Evolutionary conservation across 1,140 invertebrate species (phyloP).

Genomic region (Drosophila triauraria): DNA sequence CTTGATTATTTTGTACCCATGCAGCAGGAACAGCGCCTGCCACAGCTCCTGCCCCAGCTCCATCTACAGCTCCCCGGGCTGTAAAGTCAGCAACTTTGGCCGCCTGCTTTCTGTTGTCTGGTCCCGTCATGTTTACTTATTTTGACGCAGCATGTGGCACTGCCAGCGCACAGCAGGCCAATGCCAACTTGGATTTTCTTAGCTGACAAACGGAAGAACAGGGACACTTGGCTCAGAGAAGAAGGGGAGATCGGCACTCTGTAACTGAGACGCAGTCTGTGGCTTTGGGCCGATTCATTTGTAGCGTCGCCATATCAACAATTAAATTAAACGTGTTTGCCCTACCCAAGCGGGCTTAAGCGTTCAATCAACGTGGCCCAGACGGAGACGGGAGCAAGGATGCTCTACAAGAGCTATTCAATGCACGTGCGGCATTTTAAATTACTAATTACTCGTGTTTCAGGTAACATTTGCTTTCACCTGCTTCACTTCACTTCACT

Average conservation of each 20-base stretch:
- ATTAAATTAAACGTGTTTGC: constrained; percentile 83
- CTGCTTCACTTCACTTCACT: background rate
- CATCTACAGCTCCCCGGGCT: constrained; percentile 35
- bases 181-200: constrained; percentile 77
- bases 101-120: constrained; percentile 47
- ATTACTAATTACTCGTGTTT: constrained; percentile 79
- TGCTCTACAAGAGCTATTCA: constrained; percentile 53
- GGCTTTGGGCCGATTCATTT: constrained; percentile 65
- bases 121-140: constrained; percentile 77
- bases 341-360: constrained; percentile 71
- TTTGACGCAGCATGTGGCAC: constrained; percentile 78
- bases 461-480: constrained; percentile 48
- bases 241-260: background rate
- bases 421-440: constrained; percentile 78
- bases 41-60: constrained; percentile 11
- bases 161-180: constrained; percentile 68
- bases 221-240: constrained; percentile 11
- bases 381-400: constrained; percentile 5
- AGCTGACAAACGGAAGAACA: constrained; percentile 52
- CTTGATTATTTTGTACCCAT: constrained; percentile 78
- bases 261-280: constrained; percentile 32
- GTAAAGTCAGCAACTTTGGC: constrained; percentile 77
- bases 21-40: constrained; percentile 9
- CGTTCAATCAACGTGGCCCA: constrained; percentile 69
- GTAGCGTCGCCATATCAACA: constrained; percentile 79